A percentile compares a stretch with the other conserved stretches of the same genome.
phyloP scores from a whole-genome alignment of 2,113 vertebrate species.

The Petaurus breviceps region DNA sequence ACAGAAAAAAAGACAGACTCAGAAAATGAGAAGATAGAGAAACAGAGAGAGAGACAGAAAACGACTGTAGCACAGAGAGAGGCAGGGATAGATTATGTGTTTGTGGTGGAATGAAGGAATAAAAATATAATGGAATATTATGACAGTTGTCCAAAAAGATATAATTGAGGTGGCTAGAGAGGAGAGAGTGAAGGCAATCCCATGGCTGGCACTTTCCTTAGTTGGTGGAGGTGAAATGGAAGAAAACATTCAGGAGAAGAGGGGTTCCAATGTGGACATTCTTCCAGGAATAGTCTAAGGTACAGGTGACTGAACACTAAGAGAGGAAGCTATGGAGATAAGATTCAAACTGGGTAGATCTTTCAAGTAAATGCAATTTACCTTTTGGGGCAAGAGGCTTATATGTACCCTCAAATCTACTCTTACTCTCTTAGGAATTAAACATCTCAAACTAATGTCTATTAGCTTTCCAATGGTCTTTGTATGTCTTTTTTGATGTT shows the following conservation, averaged over 20 bases:
- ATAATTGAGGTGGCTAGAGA: neutral
- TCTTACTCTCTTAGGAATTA: neutral
- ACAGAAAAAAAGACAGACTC: neutral
- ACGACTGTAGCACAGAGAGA: neutral
- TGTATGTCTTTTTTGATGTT: neutral
- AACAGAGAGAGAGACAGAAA: neutral
- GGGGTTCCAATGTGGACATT: neutral
- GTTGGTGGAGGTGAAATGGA: neutral
- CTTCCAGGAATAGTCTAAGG: neutral
- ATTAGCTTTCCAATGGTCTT: neutral
- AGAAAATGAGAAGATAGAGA: neutral
- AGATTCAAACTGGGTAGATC: neutral
- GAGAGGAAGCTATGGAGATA: neutral
- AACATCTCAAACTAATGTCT: neutral
- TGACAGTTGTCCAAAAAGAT: neutral
- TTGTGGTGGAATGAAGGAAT: neutral
- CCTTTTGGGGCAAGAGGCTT: neutral
- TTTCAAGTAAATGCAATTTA: neutral
- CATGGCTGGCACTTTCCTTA: neutral
- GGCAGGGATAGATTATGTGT: neutral
- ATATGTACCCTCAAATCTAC: neutral
- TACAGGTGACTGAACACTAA: neutral
- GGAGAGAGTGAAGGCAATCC: neutral
- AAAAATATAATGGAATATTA: neutral
- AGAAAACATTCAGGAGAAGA: neutral